Evolutionary conservation across 1,140 invertebrate genomes (phyloP), one percentile per base, ranked within the genome.

Genomic region (Hylyphantes graminicola): DNA sequence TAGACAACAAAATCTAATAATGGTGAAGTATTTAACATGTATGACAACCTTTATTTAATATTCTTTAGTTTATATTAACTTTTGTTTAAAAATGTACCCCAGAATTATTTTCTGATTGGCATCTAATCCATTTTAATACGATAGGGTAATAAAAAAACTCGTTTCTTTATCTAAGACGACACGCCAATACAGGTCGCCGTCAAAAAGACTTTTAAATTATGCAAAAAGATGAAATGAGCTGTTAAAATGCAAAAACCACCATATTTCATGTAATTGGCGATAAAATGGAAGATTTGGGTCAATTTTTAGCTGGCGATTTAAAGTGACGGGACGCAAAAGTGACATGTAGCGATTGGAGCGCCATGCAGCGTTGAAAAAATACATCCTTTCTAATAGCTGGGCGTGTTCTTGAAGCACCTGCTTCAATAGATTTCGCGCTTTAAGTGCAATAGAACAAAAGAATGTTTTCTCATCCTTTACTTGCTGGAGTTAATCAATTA

Each of bases 201-300:
- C 12, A 15, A 48, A n/a, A 57, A 17, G 17, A 54, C 13, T 54
- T 13, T 68, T 68, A 68, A 79, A 79, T 79, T 79, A 79, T 79
- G 77, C 48, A 79, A 79, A 76, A 79, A 67, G 51, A 53, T 21
- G 19, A 79, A 79, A 68, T 70, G 67, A 79, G 53, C 77, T 79
- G 64, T 79, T 65, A 79, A 79, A 79, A 79, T 67, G 19, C 55
- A 79, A 79, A 79, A 79, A 54, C 48, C 57, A 54, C 57, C 10
- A 77, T 65, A 53, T 77, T 77, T 77, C 48, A 65, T 77, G 59
- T 65, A 51, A 64, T 65, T 57, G 70, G 51, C 57, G 35, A 63
- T 63, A 77, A 61, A 63, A 21, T n/a, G 57, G 19, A 51, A 77
- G 65, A 17, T 12, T 77, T 53, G n/a, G 21, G 48, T 53, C 50